A percentile compares a stretch with the other conserved stretches of the same genome.
These are phyloP conservation scores for Eristalis intricaria DNA, from an alignment of 2,888 invertebrate species.

Conservation along the genomic window DNA sequence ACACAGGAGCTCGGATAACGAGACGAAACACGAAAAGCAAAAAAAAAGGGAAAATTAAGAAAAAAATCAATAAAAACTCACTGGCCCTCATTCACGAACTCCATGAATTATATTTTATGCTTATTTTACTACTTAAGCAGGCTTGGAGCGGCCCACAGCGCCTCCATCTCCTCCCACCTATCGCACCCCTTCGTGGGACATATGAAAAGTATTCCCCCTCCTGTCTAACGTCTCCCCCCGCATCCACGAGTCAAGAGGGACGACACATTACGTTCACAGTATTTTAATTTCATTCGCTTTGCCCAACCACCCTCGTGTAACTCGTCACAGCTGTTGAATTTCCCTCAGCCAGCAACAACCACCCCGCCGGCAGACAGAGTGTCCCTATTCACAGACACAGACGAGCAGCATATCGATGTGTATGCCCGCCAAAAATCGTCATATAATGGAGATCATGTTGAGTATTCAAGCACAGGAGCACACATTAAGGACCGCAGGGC, in stretches of 20 bases:
- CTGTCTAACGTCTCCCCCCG: not conserved
- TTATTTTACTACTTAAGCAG: constrained; percentile 58
- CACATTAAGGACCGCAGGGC: constrained; percentile 57
- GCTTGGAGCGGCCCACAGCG: constrained; percentile 14
- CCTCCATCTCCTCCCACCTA: not conserved
- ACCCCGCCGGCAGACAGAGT: not conserved
- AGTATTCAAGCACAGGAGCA: constrained; percentile 31
- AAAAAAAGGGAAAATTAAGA: not conserved
- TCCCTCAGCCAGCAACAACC: constrained; percentile 28
- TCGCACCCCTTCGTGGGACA: not conserved
- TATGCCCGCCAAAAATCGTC: constrained; percentile 48
- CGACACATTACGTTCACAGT: constrained; percentile 60
- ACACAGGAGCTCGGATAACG: not conserved
- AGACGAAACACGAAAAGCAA: not conserved
- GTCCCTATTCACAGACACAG: not conserved
- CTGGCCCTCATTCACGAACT: constrained; percentile 23
- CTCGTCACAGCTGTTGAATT: constrained; percentile 66
- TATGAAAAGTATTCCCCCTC: not conserved
- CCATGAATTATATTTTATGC: constrained; percentile 54
- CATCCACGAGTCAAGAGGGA: constrained; percentile 31
- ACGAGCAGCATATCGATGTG: not conserved
- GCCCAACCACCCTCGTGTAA: constrained; percentile 7
- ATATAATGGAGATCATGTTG: constrained; percentile 62
- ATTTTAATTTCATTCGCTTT: constrained; percentile 63
- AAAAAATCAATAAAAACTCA: constrained; percentile 47